These are phyloP conservation scores for Spodoptera litura DNA, from an alignment of 1,140 invertebrate species.

Conservation along the genomic window DNA sequence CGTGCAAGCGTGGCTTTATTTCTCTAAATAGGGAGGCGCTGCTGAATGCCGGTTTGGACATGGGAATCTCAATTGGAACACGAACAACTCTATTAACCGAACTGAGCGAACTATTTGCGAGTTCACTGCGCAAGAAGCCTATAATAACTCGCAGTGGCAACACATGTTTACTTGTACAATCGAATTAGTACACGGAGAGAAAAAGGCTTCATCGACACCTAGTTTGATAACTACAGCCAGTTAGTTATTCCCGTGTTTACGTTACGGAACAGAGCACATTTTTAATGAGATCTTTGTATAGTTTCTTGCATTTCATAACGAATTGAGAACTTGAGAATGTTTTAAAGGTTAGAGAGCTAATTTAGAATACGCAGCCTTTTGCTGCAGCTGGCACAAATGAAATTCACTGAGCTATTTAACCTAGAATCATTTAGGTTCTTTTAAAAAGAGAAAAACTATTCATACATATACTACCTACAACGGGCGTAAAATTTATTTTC, in stretches of 20 bases:
- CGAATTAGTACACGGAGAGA: constrained; percentile 40
- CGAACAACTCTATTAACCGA: constrained; percentile 29
- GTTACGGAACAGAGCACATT: background rate
- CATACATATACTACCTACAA: too few species aligned
- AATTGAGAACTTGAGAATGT: too few species aligned
- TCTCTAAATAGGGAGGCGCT: constrained; percentile 38
- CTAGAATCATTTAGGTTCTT: too few species aligned
- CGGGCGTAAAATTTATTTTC: too few species aligned
- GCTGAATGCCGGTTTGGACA: constrained; percentile 42
- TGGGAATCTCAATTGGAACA: constrained; percentile 38
- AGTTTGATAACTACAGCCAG: constrained; percentile 28
- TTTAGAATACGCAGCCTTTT: too few species aligned
- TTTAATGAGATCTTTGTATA: too few species aligned
- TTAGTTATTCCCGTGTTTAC: constrained; percentile 20
- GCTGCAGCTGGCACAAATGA: too few species aligned
- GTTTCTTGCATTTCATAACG: too few species aligned
- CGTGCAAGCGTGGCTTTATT: constrained; percentile 36
- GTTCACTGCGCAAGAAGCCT: constrained; percentile 1
- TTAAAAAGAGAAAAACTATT: too few species aligned
- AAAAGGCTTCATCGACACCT: constrained; percentile 47
- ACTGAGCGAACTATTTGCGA: constrained; percentile 27
- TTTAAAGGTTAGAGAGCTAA: too few species aligned
- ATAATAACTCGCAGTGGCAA: constrained; percentile 10
- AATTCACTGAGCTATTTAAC: too few species aligned
- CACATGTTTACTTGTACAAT: constrained; percentile 42